Evolutionary conservation across 2,888 invertebrate species (phyloP).

Genomic region (Gastrophysa polygoni): DNA sequence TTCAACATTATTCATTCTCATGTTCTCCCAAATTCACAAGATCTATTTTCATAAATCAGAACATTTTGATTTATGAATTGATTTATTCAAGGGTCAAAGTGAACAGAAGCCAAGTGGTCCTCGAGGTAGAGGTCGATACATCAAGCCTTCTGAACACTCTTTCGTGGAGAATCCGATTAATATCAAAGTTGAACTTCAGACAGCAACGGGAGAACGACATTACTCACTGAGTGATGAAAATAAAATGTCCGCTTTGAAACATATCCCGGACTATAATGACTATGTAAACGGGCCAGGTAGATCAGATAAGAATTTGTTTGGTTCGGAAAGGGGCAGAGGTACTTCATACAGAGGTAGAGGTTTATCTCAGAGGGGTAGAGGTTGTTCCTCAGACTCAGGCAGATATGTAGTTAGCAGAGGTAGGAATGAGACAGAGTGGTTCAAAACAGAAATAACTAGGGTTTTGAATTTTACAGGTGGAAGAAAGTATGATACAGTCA

Average conservation of each 20-base stretch:
- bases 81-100: conserved; percentile 7
- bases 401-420: background rate
- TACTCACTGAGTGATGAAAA: conserved; percentile 43
- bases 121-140: conserved; percentile 20
- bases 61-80: no score
- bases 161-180: conserved; percentile 41
- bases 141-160: background rate
- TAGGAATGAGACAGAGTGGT: no score
- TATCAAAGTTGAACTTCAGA: conserved; percentile 47
- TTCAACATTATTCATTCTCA: no score
- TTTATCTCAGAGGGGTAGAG: background rate
- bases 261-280: conserved; percentile 35
- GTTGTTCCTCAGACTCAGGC: background rate
- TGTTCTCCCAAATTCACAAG: no score
- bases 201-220: conserved; percentile 46
- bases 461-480: no score
- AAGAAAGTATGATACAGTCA: background rate
- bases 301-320: conserved; percentile 16
- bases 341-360: conserved; percentile 3
- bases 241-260: conserved; percentile 36
- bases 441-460: no score
- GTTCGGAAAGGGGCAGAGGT: background rate
- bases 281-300: conserved; percentile 9
- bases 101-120: conserved; percentile 11
- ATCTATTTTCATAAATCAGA: no score